Conservation (phyloP, 2,113 vertebrate genomes). For the Falco punctatus region DNA sequence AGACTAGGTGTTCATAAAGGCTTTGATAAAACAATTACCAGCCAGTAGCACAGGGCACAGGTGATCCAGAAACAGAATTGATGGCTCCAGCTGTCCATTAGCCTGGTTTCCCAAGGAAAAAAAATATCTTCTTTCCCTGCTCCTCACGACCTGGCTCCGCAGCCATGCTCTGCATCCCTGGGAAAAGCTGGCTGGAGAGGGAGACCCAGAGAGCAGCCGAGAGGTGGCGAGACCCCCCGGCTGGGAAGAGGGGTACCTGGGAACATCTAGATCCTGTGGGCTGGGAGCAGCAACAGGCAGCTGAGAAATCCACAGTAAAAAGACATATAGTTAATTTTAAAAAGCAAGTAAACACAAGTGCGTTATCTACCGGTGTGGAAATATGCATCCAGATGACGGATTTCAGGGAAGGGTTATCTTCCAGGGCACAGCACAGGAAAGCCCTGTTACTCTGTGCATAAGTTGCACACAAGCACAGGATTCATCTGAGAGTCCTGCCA, state of each 20-base stretch:
- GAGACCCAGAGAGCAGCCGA: fast-evolving
- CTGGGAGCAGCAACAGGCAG: neutral
- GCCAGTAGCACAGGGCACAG: neutral
- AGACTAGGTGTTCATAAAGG: too few species aligned
- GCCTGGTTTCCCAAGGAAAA: neutral
- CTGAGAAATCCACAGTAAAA: neutral
- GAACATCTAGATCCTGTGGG: neutral
- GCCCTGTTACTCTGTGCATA: neutral
- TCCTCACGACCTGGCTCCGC: neutral
- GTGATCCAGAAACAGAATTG: neutral
- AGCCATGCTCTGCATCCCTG: neutral
- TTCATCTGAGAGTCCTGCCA: neutral
- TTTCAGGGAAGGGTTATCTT: neutral
- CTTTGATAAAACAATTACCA: neutral
- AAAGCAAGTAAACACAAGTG: fast-evolving
- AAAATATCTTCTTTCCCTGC: fast-evolving
- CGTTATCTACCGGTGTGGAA: neutral
- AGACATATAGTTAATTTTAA: fast-evolving
- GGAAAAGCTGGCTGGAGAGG: neutral
- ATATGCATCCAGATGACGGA: fast-evolving
- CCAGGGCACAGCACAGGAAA: neutral
- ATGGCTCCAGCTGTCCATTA: neutral
- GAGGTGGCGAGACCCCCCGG: neutral
- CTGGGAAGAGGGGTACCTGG: neutral
- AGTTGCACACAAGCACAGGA: neutral